phyloP scores from a whole-genome alignment of 1,140 invertebrate genomes.

The Calliopsis andreniformis region DNA sequence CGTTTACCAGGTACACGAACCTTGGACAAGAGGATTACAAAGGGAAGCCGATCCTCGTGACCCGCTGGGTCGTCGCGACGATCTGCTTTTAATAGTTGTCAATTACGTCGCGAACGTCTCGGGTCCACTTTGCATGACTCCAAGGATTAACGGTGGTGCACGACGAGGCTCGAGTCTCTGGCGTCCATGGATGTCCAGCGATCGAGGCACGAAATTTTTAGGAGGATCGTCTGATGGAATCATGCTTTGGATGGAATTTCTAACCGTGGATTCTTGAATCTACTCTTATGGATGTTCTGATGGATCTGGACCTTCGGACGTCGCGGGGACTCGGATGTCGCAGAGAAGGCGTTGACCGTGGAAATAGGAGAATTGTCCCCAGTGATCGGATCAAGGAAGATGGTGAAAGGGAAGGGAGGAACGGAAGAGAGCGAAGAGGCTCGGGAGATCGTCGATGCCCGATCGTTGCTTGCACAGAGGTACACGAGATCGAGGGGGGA shows the following conservation, averaged over 20 bases:
- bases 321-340: not conserved
- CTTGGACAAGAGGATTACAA: not conserved
- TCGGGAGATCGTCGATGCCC: constrained; percentile 33
- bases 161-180: too few species aligned
- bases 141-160: not conserved
- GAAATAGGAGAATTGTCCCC: constrained; percentile 29
- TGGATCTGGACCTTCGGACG: not conserved
- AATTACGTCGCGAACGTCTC: constrained; percentile 9
- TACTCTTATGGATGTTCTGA: too few species aligned
- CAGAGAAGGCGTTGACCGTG: constrained; percentile 12
- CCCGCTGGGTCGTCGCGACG: constrained; percentile 16
- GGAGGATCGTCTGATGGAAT: too few species aligned
- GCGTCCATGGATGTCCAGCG: not conserved
- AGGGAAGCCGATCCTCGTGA: not conserved
- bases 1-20: not conserved
- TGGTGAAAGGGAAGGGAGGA: not conserved
- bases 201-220: not conserved
- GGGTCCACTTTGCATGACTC: not conserved
- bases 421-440: constrained; percentile 6
- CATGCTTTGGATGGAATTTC: too few species aligned
- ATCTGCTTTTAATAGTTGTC: constrained; percentile 27
- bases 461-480: constrained; percentile 24
- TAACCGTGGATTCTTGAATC: not conserved
- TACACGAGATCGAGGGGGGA: not conserved
- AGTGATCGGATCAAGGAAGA: constrained; percentile 30